A percentile compares a stretch with the other conserved stretches of the same genome.
phyloP scores from a whole-genome alignment of 2,888 invertebrate genomes.

The Slavum lentiscoides region DNA sequence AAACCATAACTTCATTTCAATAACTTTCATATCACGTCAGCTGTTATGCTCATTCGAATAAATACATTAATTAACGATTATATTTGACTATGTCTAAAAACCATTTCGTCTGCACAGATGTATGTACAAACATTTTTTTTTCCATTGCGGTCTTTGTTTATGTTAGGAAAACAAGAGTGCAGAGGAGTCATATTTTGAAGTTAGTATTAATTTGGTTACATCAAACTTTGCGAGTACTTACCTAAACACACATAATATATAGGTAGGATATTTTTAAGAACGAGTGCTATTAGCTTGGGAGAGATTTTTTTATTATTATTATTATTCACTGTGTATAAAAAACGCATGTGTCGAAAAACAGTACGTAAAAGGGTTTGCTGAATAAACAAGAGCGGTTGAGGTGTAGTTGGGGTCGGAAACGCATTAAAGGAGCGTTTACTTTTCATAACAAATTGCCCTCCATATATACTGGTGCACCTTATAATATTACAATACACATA shows the following conservation, averaged over 20 bases:
- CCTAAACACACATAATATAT: background rate
- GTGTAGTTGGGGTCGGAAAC: conserved; percentile 50
- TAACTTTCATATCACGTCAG: too few relatives aligned
- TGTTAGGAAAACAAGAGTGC: background rate
- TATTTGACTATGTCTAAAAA: too few relatives aligned
- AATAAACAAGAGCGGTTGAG: conserved; percentile 42
- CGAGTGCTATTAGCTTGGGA: conserved; percentile 43
- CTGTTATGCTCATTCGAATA: too few relatives aligned
- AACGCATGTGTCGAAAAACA: conserved; percentile 42
- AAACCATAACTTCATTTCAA: too few relatives aligned
- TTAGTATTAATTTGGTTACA: background rate
- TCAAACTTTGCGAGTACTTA: background rate
- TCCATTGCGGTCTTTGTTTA: background rate
- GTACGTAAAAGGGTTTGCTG: conserved; percentile 50
- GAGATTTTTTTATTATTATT: conserved; percentile 13
- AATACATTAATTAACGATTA: too few relatives aligned
- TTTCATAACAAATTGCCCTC: conserved; percentile 53
- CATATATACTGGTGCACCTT: conserved; percentile 28
- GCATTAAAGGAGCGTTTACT: conserved; percentile 52
- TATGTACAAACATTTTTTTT: too few relatives aligned
- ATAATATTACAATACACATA: conserved; percentile 42
- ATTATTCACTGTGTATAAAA: conserved; percentile 12
- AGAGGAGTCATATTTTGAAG: background rate
- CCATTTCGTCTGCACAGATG: background rate
- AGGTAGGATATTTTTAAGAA: conserved; percentile 22